Evolutionary conservation across 2,888 invertebrate species (phyloP).

Genomic region (Leistus spinibarbis): DNA sequence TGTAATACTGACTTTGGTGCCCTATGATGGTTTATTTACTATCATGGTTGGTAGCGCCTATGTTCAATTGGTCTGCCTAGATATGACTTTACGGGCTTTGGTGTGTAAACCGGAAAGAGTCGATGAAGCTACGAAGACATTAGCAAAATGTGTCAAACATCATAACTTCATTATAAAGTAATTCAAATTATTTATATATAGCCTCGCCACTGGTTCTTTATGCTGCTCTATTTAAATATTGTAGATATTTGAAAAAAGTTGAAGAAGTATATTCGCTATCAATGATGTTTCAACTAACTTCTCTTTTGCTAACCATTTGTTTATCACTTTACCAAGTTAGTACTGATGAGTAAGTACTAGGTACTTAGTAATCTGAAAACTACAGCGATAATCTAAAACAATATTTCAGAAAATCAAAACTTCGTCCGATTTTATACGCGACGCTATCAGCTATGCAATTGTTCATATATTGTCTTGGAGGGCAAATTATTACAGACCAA

Average conservation of each 20-base stretch:
- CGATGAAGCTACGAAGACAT: constrained; percentile 6
- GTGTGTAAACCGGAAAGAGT: not conserved
- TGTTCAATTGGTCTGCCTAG: constrained; percentile 15
- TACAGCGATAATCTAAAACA: not conserved
- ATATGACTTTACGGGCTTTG: not conserved
- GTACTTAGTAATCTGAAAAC: not conserved
- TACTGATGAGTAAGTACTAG: not conserved
- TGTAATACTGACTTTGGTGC: constrained; percentile 15
- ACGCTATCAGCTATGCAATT: constrained; percentile 7
- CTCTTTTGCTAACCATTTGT: constrained; percentile 16
- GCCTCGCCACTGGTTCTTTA: too few species aligned
- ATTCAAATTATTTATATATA: not conserved
- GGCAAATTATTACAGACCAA: constrained; percentile 20
- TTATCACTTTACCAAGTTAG: constrained; percentile 6
- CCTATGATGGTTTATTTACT: constrained; percentile 16
- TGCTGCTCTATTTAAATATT: too few species aligned
- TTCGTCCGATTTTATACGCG: constrained; percentile 14
- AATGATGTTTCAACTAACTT: constrained; percentile 14
- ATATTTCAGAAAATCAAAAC: not conserved
- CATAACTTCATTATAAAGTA: constrained; percentile 18
- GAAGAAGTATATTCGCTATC: constrained; percentile 14
- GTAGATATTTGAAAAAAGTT: constrained; percentile 20
- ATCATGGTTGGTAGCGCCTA: constrained; percentile 17
- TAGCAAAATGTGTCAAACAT: constrained; percentile 12
- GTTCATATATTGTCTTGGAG: constrained; percentile 19